Conservation (phyloP, 2,797 vertebrate genomes). For the Scleropages formosus region DNA sequence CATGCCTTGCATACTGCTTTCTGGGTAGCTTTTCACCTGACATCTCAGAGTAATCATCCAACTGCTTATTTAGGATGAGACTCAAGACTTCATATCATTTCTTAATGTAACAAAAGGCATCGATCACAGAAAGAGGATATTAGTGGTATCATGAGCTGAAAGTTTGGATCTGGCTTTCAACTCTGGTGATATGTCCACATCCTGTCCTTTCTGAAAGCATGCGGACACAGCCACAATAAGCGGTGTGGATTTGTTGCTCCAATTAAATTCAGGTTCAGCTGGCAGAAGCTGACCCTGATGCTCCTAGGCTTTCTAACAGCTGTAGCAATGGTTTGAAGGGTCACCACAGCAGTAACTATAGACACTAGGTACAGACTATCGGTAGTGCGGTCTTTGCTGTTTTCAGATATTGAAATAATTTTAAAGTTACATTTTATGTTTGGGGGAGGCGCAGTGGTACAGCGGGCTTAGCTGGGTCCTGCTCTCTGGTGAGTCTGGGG, state of each 20-base stretch:
- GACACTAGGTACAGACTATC: not conserved
- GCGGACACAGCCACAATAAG: too few species aligned
- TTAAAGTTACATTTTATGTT: too few species aligned
- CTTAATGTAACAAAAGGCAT: constrained; percentile 25
- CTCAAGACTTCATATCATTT: constrained; percentile 79
- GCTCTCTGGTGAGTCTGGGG: too few species aligned
- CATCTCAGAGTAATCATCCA: not conserved
- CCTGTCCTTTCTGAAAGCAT: not conserved
- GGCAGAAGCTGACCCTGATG: not conserved
- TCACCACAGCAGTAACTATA: not conserved
- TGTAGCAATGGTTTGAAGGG: too few species aligned
- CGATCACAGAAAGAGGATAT: constrained; percentile 11
- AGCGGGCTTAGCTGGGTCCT: too few species aligned
- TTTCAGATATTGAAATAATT: not conserved
- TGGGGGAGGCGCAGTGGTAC: too few species aligned
- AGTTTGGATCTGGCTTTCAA: not conserved
- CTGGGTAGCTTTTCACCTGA: not conserved
- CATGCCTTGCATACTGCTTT: too few species aligned
- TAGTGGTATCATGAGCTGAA: too few species aligned
- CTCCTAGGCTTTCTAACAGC: not conserved
- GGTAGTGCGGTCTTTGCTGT: not conserved
- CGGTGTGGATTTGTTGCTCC: not conserved
- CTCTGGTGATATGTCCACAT: not conserved
- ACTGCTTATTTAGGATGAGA: constrained; percentile 65
- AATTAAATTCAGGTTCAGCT: not conserved